Base-by-base conservation (phyloP, 2,797 vertebrate species). In the Tangara arthus region DNA sequence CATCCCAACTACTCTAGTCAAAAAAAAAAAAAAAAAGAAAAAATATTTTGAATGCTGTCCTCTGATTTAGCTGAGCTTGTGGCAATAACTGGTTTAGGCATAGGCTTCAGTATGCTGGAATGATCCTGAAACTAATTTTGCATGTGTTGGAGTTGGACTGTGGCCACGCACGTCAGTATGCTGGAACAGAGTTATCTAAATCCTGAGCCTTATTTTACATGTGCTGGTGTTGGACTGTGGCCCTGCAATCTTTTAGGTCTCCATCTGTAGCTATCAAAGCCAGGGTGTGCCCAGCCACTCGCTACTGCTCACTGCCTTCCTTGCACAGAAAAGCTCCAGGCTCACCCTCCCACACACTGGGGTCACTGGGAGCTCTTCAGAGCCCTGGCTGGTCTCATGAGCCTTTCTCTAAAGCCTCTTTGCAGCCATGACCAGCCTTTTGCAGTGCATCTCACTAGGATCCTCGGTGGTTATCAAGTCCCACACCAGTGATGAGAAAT, bases 51-150 rank as follows among this genome's bases (percentile, higher is more conserved):
- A 94, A 93, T 1, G 9, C 39, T 75, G 26, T 82, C 34, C 57
- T 89, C 87, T 88, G 87, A 92, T 97, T 94, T 92, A 96, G 87
- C 91, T 77, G 91, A 93, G 95, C 94, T 93, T 76, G 96, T 96
- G 89, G 94, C 95, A 95, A 88, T 95, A 92, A 93, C 91, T 95
- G 93, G 87, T 97, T 94, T 95, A 94, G 95, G 94, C 95, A 95
- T 88, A 92, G 94, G 85, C 95, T 96, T 96, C 94, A 96, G 94
- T 96, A 94, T 96, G 93, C 95, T 97, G 94, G 95, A 97, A 96
- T 96, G 95, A 96, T 97, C 94, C 95, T 93, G 95, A 96, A 97
- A 97, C 96, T 96, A 97, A 97, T 97, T 97, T 96, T 97, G 95
- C 95, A 96, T 97, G 96, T 96, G 95, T 97, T 96, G 94, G 93